Conservation (phyloP, 1,140 invertebrate genomes). For the Wasmannia auropunctata region DNA sequence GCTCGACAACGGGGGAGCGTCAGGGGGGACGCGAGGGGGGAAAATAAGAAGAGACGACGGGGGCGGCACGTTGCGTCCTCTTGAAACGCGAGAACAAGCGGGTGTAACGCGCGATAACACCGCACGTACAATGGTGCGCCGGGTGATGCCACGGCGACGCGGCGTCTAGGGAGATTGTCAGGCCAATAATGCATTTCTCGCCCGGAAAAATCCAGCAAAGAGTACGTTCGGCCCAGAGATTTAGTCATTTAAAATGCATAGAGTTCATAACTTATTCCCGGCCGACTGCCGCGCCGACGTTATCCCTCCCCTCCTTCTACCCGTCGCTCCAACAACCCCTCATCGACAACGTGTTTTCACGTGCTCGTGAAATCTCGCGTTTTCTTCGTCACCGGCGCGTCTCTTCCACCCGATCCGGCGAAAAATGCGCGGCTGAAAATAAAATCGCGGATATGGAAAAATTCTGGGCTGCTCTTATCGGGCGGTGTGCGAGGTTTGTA, state of each 20-base stretch:
- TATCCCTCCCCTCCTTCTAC: no score
- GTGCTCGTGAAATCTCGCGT: conserved; percentile 48
- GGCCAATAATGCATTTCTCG: conserved; percentile 80
- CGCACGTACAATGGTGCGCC: conserved; percentile 57
- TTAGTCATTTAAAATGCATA: conserved; percentile 83
- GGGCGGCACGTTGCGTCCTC: conserved; percentile 30
- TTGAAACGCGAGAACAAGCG: conserved; percentile 37
- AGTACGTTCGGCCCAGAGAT: conserved; percentile 79
- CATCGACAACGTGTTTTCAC: conserved; percentile 61
- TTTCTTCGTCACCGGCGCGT: conserved; percentile 26
- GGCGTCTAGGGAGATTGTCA: conserved; percentile 74
- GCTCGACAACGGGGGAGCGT: not conserved
- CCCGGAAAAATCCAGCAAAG: conserved; percentile 73
- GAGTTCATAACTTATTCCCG: conserved; percentile 82
- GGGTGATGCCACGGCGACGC: conserved; percentile 10
- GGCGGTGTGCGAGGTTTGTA: not conserved
- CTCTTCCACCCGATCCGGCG: not conserved
- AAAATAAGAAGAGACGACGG: conserved; percentile 26
- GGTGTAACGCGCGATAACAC: conserved; percentile 61
- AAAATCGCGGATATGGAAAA: conserved; percentile 43
- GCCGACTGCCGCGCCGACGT: conserved; percentile 63
- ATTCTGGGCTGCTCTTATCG: conserved; percentile 18
- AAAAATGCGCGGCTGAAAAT: conserved; percentile 3
- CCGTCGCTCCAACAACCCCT: not conserved
- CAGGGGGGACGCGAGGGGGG: not conserved